A percentile compares a stretch with the other conserved stretches of the same genome.
Evolutionary conservation across 2,888 invertebrate species (phyloP).

Genomic region (Ganaspis brasiliensis): DNA sequence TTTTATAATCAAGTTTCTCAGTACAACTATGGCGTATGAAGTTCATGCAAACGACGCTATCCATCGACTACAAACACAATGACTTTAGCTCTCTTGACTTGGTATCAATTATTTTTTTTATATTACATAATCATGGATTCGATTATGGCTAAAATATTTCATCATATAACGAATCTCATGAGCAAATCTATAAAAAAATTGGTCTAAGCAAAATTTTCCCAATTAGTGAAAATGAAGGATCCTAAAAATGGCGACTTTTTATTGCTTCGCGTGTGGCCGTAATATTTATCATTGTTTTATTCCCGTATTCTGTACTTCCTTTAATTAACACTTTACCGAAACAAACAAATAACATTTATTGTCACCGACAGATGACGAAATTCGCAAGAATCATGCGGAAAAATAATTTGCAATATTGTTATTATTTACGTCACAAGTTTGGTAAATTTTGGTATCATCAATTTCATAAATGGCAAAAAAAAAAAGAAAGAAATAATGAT

Average conservation of each 20-base stretch:
- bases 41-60: constrained; percentile 28
- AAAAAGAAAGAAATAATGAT: background rate
- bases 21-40: constrained; percentile 2
- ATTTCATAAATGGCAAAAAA: background rate
- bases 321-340: background rate
- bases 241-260: constrained; percentile 22
- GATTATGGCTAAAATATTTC: background rate
- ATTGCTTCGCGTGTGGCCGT: background rate
- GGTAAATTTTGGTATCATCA: background rate
- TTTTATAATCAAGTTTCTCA: background rate
- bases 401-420: background rate
- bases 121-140: constrained; percentile 36
- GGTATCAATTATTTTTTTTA: constrained; percentile 18
- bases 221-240: background rate
- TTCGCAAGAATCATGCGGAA: background rate
- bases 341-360: background rate
- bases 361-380: background rate
- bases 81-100: constrained; percentile 3
- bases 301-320: background rate
- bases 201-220: background rate
- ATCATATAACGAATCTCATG: background rate
- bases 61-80: constrained; percentile 11
- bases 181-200: background rate
- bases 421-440: background rate
- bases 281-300: background rate